Evolutionary conservation across 1,140 invertebrate genomes (phyloP).

Genomic region (Chlorops oryzae): DNA sequence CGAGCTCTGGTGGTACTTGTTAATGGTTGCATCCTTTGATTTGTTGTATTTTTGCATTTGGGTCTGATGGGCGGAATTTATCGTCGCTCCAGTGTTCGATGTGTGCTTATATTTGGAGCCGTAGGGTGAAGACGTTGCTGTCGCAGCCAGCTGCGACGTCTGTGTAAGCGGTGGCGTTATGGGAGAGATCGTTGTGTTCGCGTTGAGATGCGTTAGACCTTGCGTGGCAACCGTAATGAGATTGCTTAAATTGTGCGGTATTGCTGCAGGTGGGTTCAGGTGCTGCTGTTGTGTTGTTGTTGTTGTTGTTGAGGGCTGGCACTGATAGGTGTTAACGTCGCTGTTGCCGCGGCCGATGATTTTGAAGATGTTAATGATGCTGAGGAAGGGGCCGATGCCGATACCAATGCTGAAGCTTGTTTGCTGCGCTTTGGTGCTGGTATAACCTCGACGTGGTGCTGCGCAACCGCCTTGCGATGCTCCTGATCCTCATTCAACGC

Average conservation of each 20-base stretch:
- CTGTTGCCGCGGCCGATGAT: conserved; percentile 7
- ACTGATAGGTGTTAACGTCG: too few relatives aligned
- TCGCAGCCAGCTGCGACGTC: neutral
- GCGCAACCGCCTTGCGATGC: conserved; percentile 47
- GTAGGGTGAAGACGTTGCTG: conserved; percentile 1
- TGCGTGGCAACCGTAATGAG: conserved; percentile 44
- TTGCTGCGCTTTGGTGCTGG: conserved; percentile 37
- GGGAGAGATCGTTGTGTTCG: conserved; percentile 41
- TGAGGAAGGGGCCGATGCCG: conserved; percentile 22
- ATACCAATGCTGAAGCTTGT: conserved; percentile 31
- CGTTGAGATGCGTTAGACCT: conserved; percentile 42
- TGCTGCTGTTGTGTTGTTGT: conserved; percentile 11
- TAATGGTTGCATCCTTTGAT: conserved; percentile 5
- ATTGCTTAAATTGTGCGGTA: conserved; percentile 31
- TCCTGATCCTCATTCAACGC: conserved; percentile 79
- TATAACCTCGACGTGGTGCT: too few relatives aligned
- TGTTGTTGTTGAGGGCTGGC: conserved; percentile 8
- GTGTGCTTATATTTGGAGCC: neutral
- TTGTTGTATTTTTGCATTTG: neutral
- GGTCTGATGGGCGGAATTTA: neutral
- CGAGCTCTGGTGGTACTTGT: conserved; percentile 23
- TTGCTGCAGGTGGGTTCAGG: conserved; percentile 10
- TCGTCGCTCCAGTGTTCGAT: neutral
- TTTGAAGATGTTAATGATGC: conserved; percentile 16
- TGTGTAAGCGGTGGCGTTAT: conserved; percentile 43